Evolutionary conservation across 2,888 invertebrate species (phyloP).

Genomic region (Leucoptera coffeella): DNA sequence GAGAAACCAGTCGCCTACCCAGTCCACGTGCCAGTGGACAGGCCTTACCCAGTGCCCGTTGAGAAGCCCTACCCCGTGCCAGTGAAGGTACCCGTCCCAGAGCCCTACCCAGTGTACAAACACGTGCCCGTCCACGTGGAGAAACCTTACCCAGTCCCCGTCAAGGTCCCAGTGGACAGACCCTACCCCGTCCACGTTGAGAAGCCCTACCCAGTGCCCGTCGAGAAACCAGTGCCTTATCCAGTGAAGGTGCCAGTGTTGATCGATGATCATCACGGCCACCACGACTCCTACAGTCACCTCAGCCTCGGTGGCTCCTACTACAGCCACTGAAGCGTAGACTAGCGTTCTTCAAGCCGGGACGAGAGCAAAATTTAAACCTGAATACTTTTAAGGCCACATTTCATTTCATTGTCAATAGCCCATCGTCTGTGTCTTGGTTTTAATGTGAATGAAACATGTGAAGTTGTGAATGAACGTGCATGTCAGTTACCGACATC

Average conservation of each 20-base stretch:
- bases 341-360: too few species aligned
- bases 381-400: slow-evolving; percentile 21
- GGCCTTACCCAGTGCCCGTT: slow-evolving; percentile 52
- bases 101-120: slow-evolving; percentile 60
- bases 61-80: slow-evolving; percentile 47
- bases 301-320: slow-evolving; percentile 10
- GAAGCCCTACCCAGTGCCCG: slow-evolving; percentile 32
- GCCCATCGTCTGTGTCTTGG: slow-evolving; percentile 21
- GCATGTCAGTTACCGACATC: slow-evolving; percentile 40
- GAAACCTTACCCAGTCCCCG: slow-evolving; percentile 56
- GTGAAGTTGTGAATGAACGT: slow-evolving; percentile 28
- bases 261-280: slow-evolving; percentile 15
- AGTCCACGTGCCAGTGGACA: slow-evolving; percentile 58
- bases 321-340: slow-evolving; percentile 35
- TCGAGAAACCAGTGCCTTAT: slow-evolving; percentile 49
- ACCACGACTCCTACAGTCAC: slow-evolving; percentile 9
- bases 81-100: slow-evolving; percentile 53
- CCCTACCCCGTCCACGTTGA: slow-evolving; percentile 57
- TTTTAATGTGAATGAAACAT: slow-evolving; percentile 25
- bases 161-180: slow-evolving; percentile 61
- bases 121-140: slow-evolving; percentile 58
- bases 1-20: slow-evolving; percentile 59
- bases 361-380: too few species aligned
- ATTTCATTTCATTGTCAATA: slow-evolving; percentile 13
- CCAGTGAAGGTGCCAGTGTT: slow-evolving; percentile 47